Percentiles rank a stretch among this genome's conserved stretches.
These are phyloP conservation scores for Rhopalosiphum padi DNA, from an alignment of 1,140 invertebrate genomes.

Conservation along the genomic window DNA sequence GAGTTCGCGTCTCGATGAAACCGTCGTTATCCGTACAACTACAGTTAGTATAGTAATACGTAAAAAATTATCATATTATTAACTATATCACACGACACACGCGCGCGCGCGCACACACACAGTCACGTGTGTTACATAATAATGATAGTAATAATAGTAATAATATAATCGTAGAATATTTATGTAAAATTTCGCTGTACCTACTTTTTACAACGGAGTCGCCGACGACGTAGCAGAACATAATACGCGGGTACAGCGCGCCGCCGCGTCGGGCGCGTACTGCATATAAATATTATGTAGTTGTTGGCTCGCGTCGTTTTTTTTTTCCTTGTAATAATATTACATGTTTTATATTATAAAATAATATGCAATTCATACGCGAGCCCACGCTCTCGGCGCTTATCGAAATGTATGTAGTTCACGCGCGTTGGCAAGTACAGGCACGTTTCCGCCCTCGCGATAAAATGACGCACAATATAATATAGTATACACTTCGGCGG, in stretches of 20 bases:
- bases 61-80: conserved; percentile 5
- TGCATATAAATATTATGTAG: background rate
- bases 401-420: background rate
- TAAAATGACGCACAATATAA: background rate
- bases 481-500: background rate
- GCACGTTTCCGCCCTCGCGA: background rate
- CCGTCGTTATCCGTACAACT: background rate
- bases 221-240: background rate
- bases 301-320: background rate
- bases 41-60: background rate
- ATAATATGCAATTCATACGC: background rate
- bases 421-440: background rate
- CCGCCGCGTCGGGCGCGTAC: background rate
- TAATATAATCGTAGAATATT: background rate
- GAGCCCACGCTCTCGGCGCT: background rate
- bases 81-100: background rate
- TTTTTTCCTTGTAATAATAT: background rate
- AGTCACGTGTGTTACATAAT: background rate
- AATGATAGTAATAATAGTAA: background rate
- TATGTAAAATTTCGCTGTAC: background rate
- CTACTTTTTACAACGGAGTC: background rate
- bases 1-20: background rate
- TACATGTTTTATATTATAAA: background rate
- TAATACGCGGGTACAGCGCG: background rate
- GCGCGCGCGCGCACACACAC: no score